Percentiles rank a stretch among this genome's conserved stretches.
These are phyloP conservation scores for Diplodus sargus DNA, from an alignment of 2,797 vertebrate genomes.

Conservation along the genomic window DNA sequence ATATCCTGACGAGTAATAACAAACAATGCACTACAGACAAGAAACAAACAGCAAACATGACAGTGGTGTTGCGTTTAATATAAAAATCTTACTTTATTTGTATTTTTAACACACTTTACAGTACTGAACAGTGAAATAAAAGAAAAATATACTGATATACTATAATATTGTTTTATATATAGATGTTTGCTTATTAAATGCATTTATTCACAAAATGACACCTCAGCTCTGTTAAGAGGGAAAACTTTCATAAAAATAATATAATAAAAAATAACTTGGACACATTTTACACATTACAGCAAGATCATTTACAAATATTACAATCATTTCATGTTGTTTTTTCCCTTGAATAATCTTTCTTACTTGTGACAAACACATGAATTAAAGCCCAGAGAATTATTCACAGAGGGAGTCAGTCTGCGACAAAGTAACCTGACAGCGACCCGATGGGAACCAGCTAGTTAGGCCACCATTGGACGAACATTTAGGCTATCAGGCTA, in stretches of 20 bases:
- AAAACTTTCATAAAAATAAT: constrained; percentile 91
- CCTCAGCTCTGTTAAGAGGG: constrained; percentile 87
- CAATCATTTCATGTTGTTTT: constrained; percentile 88
- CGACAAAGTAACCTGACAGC: constrained; percentile 76
- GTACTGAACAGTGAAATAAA: constrained; percentile 91
- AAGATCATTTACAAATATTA: constrained; percentile 91
- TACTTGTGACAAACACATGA: constrained; percentile 85
- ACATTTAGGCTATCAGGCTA: constrained; percentile 76
- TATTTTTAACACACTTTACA: constrained; percentile 91
- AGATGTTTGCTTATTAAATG: constrained; percentile 90
- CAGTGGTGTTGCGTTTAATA: constrained; percentile 74
- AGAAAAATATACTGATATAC: constrained; percentile 90
- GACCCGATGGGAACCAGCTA: constrained; percentile 70
- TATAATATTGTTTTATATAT: constrained; percentile 88
- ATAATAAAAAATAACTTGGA: constrained; percentile 91
- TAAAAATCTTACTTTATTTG: constrained; percentile 90
- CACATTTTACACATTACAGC: constrained; percentile 90
- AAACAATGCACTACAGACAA: not conserved
- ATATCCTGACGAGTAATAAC: not conserved
- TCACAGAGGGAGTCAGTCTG: constrained; percentile 82
- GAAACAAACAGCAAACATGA: constrained; percentile 40
- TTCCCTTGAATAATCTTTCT: constrained; percentile 79
- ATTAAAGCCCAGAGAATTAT: constrained; percentile 86
- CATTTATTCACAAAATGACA: constrained; percentile 91
- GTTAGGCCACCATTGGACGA: constrained; percentile 71